A percentile compares a stretch with the other conserved stretches of the same genome.
These are phyloP conservation scores for Cheilosia pagana DNA, from an alignment of 2,888 invertebrate species.

Conservation along the genomic window DNA sequence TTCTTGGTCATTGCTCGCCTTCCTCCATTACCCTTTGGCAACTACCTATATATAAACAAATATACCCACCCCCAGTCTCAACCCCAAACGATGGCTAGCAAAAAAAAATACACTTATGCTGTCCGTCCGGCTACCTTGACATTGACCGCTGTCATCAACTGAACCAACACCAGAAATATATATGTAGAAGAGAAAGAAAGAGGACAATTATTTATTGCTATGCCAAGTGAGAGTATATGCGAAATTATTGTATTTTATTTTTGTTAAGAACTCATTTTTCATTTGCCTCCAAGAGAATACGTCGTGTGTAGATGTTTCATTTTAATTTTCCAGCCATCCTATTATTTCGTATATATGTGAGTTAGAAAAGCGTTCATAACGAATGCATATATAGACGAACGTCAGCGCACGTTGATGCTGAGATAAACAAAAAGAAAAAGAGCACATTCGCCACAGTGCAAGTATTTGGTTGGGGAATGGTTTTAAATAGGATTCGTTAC, in stretches of 20 bases:
- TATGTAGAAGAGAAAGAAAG: constrained; percentile 14
- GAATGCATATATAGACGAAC: constrained; percentile 57
- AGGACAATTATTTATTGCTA: constrained; percentile 38
- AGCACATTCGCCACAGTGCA: constrained; percentile 32
- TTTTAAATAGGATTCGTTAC: constrained; percentile 48
- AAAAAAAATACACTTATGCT: not conserved
- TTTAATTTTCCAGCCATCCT: constrained; percentile 32
- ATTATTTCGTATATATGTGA: not conserved
- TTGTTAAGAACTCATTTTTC: constrained; percentile 26
- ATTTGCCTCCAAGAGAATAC: not conserved
- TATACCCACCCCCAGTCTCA: not conserved
- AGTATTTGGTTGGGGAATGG: constrained; percentile 30
- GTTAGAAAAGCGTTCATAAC: constrained; percentile 37
- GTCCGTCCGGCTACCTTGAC: constrained; percentile 58
- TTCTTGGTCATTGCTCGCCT: no score
- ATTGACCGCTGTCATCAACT: constrained; percentile 50
- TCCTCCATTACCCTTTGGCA: constrained; percentile 9
- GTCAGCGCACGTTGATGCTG: constrained; percentile 9
- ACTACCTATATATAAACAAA: constrained; percentile 3
- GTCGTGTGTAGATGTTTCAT: constrained; percentile 10
- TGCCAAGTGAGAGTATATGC: constrained; percentile 2
- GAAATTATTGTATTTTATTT: constrained; percentile 3
- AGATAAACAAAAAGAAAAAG: constrained; percentile 10
- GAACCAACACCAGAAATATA: constrained; percentile 2
- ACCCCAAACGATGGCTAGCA: not conserved